A percentile compares a stretch with the other conserved stretches of the same genome.
Conservation (phyloP, 2,888 invertebrate genomes). For the Eilema griseolum region DNA sequence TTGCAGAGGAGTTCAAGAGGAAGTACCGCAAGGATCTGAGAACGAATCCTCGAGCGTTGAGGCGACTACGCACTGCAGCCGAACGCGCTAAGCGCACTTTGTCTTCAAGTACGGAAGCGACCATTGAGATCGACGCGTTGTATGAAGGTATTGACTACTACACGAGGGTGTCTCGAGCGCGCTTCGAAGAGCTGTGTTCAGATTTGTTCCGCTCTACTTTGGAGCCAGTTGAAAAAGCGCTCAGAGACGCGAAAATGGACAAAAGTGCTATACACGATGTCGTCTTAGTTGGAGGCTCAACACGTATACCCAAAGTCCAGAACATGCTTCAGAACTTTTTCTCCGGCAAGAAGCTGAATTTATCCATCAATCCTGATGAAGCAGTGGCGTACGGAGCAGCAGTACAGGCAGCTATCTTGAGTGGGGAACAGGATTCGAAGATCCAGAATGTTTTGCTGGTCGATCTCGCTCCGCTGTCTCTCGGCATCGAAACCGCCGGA, state of each 20-base stretch:
- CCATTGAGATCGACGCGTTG: slow-evolving; percentile 90
- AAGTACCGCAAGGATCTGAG: slow-evolving; percentile 84
- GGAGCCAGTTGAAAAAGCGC: slow-evolving; percentile 90
- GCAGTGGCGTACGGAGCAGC: slow-evolving; percentile 19
- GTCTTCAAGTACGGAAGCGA: slow-evolving; percentile 90
- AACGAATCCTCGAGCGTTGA: slow-evolving; percentile 87
- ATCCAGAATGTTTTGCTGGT: slow-evolving; percentile 19
- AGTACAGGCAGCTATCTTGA: slow-evolving; percentile 16
- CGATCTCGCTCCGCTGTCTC: slow-evolving; percentile 15
- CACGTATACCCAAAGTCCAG: slow-evolving; percentile 16
- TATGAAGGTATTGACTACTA: slow-evolving; percentile 89
- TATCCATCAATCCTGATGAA: slow-evolving; percentile 20
- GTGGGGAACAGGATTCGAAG: slow-evolving; percentile 19
- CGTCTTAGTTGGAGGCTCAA: slow-evolving; percentile 16
- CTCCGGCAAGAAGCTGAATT: slow-evolving; percentile 18
- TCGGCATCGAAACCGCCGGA: slow-evolving; percentile 16
- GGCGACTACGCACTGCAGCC: slow-evolving; percentile 89
- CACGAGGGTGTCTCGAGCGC: slow-evolving; percentile 89
- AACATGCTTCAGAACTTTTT: slow-evolving; percentile 15
- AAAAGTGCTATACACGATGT: slow-evolving; percentile 87
- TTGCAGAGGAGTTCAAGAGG: slow-evolving; percentile 88
- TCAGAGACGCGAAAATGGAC: slow-evolving; percentile 91
- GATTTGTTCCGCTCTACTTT: slow-evolving; percentile 67
- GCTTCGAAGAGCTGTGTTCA: slow-evolving; percentile 87
- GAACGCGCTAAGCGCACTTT: slow-evolving; percentile 91